Percentiles rank a stretch among this genome's conserved stretches.
phyloP scores from a whole-genome alignment of 2,797 vertebrate genomes.

The Myripristis murdjan region DNA sequence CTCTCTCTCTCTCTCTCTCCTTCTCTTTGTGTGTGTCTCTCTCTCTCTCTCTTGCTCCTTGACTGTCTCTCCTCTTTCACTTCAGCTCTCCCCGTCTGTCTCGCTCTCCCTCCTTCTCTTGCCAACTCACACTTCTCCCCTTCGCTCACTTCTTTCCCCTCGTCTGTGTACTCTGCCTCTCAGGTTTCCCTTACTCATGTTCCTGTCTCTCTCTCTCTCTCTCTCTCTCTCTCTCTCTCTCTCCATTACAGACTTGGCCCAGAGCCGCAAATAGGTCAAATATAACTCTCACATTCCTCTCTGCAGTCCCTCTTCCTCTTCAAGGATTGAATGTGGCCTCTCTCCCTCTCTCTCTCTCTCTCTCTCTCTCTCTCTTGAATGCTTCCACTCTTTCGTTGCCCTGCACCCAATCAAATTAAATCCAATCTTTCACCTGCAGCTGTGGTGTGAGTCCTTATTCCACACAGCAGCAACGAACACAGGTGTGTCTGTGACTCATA shows the following conservation, averaged over 20 bases:
- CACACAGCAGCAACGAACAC: too few relatives aligned
- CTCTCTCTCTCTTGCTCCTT: constrained; percentile 8
- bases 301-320: constrained; percentile 59
- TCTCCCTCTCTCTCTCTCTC: constrained; percentile 21
- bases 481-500: too few relatives aligned
- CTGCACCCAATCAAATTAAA: constrained; percentile 60
- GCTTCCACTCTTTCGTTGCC: constrained; percentile 39
- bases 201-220: neutral
- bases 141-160: constrained; percentile 36
- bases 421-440: neutral
- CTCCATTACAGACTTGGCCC: constrained; percentile 73
- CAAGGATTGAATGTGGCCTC: constrained; percentile 65
- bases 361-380: constrained; percentile 19
- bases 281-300: constrained; percentile 76
- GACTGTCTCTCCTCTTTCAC: constrained; percentile 20
- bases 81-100: constrained; percentile 12
- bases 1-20: constrained; percentile 21
- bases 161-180: constrained; percentile 15
- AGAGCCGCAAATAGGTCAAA: constrained; percentile 72
- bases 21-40: too few relatives aligned
- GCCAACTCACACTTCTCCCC: constrained; percentile 58
- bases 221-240: constrained; percentile 28
- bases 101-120: constrained; percentile 24
- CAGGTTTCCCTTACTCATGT: constrained; percentile 16
- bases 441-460: too few relatives aligned